A percentile compares a stretch with the other conserved stretches of the same genome.
phyloP scores from a whole-genome alignment of 1,140 invertebrate genomes.

The Wasmannia auropunctata region DNA sequence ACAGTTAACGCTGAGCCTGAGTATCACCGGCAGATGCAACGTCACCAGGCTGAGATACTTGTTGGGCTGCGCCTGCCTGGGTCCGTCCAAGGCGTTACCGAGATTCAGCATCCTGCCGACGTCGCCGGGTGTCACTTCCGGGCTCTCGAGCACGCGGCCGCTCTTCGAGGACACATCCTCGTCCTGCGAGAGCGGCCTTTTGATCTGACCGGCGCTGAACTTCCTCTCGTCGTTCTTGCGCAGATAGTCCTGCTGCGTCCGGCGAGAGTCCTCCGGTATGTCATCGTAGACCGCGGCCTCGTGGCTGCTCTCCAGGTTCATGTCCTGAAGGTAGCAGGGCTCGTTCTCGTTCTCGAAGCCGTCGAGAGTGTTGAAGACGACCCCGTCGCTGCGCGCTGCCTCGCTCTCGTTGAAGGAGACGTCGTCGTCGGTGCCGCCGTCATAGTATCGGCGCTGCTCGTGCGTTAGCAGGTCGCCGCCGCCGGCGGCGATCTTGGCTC shows the following conservation, averaged over 20 bases:
- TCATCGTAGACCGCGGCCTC: constrained; percentile 64
- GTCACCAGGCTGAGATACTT: constrained; percentile 86
- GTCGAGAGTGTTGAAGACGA: constrained; percentile 83
- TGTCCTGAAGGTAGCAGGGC: constrained; percentile 53
- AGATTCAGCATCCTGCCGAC: constrained; percentile 84
- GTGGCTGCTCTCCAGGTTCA: constrained; percentile 68
- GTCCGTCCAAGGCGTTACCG: constrained; percentile 83
- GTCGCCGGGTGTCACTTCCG: constrained; percentile 82
- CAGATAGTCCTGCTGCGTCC: constrained; percentile 75
- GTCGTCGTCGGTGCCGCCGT: constrained; percentile 70
- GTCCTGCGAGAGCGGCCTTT: constrained; percentile 81
- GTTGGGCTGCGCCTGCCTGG: constrained; percentile 82
- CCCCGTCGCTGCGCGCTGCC: constrained; percentile 71
- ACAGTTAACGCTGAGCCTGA: constrained; percentile 87
- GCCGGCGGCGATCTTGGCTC: constrained; percentile 42
- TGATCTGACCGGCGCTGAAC: constrained; percentile 79
- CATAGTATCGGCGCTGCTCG: constrained; percentile 65
- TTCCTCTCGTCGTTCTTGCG: constrained; percentile 78
- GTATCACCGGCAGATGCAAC: constrained; percentile 86
- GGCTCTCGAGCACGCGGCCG: constrained; percentile 76
- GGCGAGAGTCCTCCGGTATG: constrained; percentile 62
- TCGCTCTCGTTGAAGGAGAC: constrained; percentile 70
- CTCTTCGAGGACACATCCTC: constrained; percentile 80
- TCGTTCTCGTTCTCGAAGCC: constrained; percentile 80
- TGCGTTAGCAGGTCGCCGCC: constrained; percentile 50